Evolutionary conservation across 2,113 vertebrate species (phyloP), one percentile per base, ranked within the genome.

Genomic region (Poecilia latipinna): DNA sequence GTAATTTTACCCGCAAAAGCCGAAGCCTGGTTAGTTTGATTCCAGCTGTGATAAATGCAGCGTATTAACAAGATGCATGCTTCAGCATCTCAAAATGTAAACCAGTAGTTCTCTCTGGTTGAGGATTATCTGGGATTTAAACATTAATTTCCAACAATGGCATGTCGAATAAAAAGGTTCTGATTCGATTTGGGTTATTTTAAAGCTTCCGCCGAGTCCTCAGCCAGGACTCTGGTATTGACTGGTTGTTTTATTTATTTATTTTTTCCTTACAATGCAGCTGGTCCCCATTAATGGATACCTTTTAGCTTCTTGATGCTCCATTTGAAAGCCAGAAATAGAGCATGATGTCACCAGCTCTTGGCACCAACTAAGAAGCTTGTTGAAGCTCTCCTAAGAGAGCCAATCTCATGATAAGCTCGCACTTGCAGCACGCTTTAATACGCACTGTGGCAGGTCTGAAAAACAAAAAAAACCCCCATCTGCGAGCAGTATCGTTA

Each of bases 241-340:
- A 33, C 42, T 67, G 68, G 28, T 67, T 79, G 29, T n/a, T 31
- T 24, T 48, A 2, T 39, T 39, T 67, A 17, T 31, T 48, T 12
- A 2, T 68, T n/a, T 73, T 73, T 48, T 86, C 64, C 82, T 81
- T 44, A 70, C 68, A 82, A 19, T 64, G 82, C 92, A 92, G 92
- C 91, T 93, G 91, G 80, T 83, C 67, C 77, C 68, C 80, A 48
- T 82, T 91, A 93, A 90, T 91, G 88, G 84, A 86, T 84, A 87
- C 88, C 82, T 92, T 86, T 91, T 86, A 92, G 89, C 87, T 81
- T 86, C 82, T 85, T 79, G 91, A 85, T 82, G 90, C 85, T 83
- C 84, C 86, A 87, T 87, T 91, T 84, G 78, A 79, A 74, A 42
- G 76, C 77, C 84, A 89, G 89, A 91, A 93, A 94, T 94, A 93